Evolutionary conservation across 2,113 vertebrate species (phyloP), one percentile per base, ranked within the genome.

Genomic region (Mastomys natalensis): DNA sequence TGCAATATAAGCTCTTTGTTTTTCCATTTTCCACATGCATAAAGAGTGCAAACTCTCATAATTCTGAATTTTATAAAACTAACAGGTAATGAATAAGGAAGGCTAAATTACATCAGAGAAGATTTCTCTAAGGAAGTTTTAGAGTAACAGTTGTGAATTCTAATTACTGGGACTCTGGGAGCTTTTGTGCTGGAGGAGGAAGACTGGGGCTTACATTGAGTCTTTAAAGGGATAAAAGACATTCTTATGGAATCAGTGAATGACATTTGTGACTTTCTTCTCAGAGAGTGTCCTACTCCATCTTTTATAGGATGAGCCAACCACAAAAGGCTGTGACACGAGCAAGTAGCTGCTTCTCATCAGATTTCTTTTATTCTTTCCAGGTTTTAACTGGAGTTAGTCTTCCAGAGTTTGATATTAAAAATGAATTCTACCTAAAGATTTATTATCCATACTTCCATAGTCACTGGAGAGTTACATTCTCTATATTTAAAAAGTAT

Each of bases 381-480:
- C 91, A 43, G 34, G 92, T 97, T 93, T 96, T 91, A 96, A 60
- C 12, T 40, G 17, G 37, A 95, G 70, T 95, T 91, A 95, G 93
- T 97, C 89, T 97, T 96, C 37, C 37, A 92, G 12, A 2, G 0
- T 81, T 95, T 97, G 53, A 95, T 78, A 95, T 64, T 94, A 95
- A 95, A 90, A 93, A 89, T 80, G 87, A 96, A 80, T 92, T 92
- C 12, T 58, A 11, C n/a, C 11, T 72, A 73, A 60, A 34, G 51
- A 92, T 97, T 98, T 95, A 88, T 95, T 97, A 53, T 91, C 94
- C 81, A 96, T 8, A 89, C 64, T 76, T 53, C 96, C 53, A 17
- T 16, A 97, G 85, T 80, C 9, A 89, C 81, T 87, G 5, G 85
- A 26, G 91, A 97, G 90, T 89, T 81, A 40, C 94, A 43, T 95